Evolutionary conservation across 2,113 vertebrate species (phyloP), one percentile per base, ranked within the genome.

Genomic region (Sapayoa aenigma): DNA sequence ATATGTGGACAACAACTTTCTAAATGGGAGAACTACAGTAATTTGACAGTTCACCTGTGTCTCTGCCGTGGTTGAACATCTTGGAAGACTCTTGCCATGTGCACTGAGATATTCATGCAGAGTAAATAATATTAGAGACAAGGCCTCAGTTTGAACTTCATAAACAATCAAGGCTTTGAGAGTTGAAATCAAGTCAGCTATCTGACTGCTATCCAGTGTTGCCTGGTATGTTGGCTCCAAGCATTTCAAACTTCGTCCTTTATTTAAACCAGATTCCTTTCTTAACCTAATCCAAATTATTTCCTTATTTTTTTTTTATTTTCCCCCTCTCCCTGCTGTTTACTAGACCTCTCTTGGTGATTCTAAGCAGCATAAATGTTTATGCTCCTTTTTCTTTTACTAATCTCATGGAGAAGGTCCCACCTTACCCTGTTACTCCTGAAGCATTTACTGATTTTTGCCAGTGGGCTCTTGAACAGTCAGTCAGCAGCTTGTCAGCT

Each of bases 151-250:
- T 41, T 78, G 39, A 77, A 37, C 37, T 65, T 55, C 20, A 7
- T 56, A 37, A 92, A 39, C 30, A 74, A 6, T 23, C 22, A 46
- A 39, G 11, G 7, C 49, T 60, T 59, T 90, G 41, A 60, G 59
- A 73, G 17, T 74, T 46, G 49, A 87, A 33, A 50, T 62, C 28
- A 53, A 22, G 33, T 67, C 18, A 27, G 23, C 14, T 49, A 5
- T 89, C 42, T 78, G 27, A 53, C 39, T 4, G 0, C 55, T 58
- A 7, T 63, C 11, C 0, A 0, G 8, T 31, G 23, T 17, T 80
- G 33, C 33, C 33, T 80, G 50, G 14, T 55, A 4, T 80, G 19
- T 41, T 58, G 10, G 14, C 30, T 79, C 17, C 14, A 75, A 49
- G 62, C 19, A 28, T 79, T 59, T 87, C 44, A 58, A 23, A 60